phyloP scores from a whole-genome alignment of 2,113 vertebrate genomes.

The Martes martes region DNA sequence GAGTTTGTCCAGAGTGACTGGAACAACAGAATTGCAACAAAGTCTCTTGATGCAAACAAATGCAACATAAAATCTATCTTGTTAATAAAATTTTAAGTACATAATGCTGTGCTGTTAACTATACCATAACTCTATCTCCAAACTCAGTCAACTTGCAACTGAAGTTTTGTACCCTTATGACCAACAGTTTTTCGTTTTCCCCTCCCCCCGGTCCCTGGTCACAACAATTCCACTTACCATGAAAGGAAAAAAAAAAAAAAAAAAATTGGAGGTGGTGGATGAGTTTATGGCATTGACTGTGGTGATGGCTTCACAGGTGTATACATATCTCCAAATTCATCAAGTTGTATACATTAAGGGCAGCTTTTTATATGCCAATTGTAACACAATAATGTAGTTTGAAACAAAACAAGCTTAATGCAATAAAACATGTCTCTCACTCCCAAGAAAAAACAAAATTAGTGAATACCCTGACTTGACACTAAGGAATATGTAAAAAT shows the following conservation, averaged over 20 bases:
- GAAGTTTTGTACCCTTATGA: background rate
- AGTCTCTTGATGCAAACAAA: background rate
- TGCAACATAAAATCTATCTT: background rate
- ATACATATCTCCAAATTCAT: background rate
- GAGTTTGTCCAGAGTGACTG: background rate
- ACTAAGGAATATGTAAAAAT: background rate
- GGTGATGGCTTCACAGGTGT: background rate
- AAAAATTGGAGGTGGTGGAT: background rate
- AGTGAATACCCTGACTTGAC: background rate
- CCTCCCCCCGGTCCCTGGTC: background rate
- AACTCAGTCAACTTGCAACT: background rate
- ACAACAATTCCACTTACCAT: background rate
- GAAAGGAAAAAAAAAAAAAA: background rate
- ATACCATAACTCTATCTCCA: background rate
- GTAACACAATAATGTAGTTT: background rate
- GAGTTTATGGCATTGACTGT: background rate
- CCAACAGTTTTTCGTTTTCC: background rate
- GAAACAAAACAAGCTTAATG: background rate
- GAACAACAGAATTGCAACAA: background rate
- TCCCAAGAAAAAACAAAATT: background rate
- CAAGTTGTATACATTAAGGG: background rate
- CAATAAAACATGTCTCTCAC: background rate
- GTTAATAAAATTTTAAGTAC: background rate
- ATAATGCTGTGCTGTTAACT: background rate
- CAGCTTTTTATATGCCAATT: background rate